Evolutionary conservation across 2,888 invertebrate genomes (phyloP).

Genomic region (Cryptocephalus moraei): DNA sequence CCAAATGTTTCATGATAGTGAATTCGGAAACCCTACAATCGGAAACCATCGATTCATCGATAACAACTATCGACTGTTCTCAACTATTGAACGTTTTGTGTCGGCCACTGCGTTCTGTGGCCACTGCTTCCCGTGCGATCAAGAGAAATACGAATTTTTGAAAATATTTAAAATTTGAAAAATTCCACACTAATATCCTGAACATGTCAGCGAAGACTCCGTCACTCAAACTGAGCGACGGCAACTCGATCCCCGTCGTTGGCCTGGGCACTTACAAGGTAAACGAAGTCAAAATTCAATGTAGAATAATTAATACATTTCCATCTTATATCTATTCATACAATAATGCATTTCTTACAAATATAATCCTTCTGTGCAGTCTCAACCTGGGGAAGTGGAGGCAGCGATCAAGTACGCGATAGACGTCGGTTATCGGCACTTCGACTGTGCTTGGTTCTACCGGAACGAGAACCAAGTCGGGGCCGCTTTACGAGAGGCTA

Average conservation of each 20-base stretch:
- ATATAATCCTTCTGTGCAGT: slow-evolving; percentile 11
- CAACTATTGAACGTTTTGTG: too few species aligned
- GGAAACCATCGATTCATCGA: too few species aligned
- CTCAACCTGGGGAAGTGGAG: slow-evolving; percentile 30
- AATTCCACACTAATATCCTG: too few species aligned
- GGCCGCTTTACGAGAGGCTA: slow-evolving; percentile 43
- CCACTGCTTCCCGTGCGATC: too few species aligned
- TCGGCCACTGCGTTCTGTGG: too few species aligned
- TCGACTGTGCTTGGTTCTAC: slow-evolving; percentile 56
- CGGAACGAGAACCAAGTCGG: slow-evolving; percentile 49
- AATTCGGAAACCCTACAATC: too few species aligned
- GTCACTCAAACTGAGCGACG: slow-evolving; percentile 44
- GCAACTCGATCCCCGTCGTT: slow-evolving; percentile 47
- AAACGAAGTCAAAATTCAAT: slow-evolving; percentile 14
- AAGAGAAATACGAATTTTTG: too few species aligned
- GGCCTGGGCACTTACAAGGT: slow-evolving; percentile 58
- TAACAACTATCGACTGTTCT: too few species aligned
- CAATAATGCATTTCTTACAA: background rate
- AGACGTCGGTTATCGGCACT: slow-evolving; percentile 52
- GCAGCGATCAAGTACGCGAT: slow-evolving; percentile 46
- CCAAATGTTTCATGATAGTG: too few species aligned
- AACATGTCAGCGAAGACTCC: background rate
- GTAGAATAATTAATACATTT: background rate
- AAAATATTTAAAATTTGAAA: too few species aligned
- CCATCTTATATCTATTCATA: background rate